Evolutionary conservation across 2,888 invertebrate species (phyloP).

Genomic region (Pristionchus exspectatus): DNA sequence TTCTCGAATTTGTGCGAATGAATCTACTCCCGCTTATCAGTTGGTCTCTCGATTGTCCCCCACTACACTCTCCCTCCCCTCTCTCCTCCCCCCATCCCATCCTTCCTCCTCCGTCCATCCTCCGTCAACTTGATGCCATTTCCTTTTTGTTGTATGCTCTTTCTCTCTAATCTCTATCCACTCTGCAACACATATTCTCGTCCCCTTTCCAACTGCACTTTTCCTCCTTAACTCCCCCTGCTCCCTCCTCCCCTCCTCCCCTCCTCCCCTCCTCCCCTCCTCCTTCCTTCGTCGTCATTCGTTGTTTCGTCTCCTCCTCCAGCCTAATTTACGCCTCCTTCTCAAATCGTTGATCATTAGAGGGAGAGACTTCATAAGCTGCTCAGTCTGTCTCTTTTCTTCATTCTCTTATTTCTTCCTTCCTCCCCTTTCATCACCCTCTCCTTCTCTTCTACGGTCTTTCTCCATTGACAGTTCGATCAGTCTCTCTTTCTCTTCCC

Average conservation of each 20-base stretch:
- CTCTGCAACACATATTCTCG: conserved; percentile 33
- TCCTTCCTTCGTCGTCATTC: neutral
- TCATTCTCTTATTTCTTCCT: neutral
- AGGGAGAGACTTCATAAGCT: neutral
- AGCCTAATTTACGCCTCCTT: conserved; percentile 23
- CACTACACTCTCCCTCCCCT: neutral
- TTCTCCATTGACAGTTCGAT: conserved; percentile 4
- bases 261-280: neutral
- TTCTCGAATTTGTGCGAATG: conserved; percentile 13
- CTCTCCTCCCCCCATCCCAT: conserved; percentile 2
- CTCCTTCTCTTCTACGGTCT: neutral
- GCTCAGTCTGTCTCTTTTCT: neutral
- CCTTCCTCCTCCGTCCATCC: neutral
- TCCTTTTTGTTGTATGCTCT: conserved; percentile 40
- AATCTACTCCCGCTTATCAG: conserved; percentile 22
- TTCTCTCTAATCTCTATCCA: conserved; percentile 24
- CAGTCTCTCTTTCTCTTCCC: neutral
- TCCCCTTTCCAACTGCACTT: conserved; percentile 15
- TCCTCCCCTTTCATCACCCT: neutral
- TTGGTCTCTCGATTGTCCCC: neutral
- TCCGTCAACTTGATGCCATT: conserved; percentile 30
- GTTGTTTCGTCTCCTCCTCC: conserved; percentile 11
- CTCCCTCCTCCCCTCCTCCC: no score
- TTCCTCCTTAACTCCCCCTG: neutral
- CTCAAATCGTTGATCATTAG: conserved; percentile 40